A percentile compares a stretch with the other conserved stretches of the same genome.
These are phyloP conservation scores for Cheilosia vulpina DNA, from an alignment of 2,888 invertebrate genomes.

Conservation along the genomic window DNA sequence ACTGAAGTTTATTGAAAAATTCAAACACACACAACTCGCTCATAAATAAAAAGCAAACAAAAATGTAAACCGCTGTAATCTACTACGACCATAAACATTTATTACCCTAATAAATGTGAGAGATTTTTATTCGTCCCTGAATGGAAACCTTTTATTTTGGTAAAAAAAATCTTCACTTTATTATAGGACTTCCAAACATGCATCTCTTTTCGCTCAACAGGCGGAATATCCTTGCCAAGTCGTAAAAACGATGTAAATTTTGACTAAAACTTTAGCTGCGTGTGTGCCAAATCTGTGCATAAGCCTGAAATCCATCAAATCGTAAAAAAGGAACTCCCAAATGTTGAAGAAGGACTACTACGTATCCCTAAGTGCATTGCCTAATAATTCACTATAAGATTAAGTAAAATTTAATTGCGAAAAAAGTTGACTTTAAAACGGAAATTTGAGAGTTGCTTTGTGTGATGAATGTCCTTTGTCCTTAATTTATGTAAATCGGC, in stretches of 20 bases:
- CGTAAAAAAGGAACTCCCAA: slow-evolving; percentile 1
- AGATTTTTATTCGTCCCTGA: slow-evolving; percentile 9
- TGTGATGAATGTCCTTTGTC: not conserved
- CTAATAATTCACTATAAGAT: slow-evolving; percentile 11
- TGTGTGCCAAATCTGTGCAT: slow-evolving; percentile 28
- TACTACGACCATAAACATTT: slow-evolving; percentile 38
- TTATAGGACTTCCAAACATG: slow-evolving; percentile 4
- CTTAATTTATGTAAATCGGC: not conserved
- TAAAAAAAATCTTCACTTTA: not conserved
- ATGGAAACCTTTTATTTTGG: not conserved
- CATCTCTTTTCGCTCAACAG: slow-evolving; percentile 10
- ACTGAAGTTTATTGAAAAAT: not conserved
- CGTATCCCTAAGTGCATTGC: slow-evolving; percentile 35
- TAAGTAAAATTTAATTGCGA: slow-evolving; percentile 43
- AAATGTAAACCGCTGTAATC: slow-evolving; percentile 30
- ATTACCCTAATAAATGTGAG: slow-evolving; percentile 49
- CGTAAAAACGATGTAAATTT: slow-evolving; percentile 41
- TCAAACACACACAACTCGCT: not conserved
- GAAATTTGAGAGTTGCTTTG: not conserved
- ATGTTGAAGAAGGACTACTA: not conserved
- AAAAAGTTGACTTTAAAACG: not conserved
- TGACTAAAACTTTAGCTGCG: slow-evolving; percentile 6
- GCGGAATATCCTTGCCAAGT: slow-evolving; percentile 22
- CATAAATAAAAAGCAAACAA: slow-evolving; percentile 28
- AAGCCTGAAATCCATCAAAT: slow-evolving; percentile 24